Evolutionary conservation across 1,140 invertebrate genomes (phyloP).

Genomic region (Holcopasites calliopsidis): DNA sequence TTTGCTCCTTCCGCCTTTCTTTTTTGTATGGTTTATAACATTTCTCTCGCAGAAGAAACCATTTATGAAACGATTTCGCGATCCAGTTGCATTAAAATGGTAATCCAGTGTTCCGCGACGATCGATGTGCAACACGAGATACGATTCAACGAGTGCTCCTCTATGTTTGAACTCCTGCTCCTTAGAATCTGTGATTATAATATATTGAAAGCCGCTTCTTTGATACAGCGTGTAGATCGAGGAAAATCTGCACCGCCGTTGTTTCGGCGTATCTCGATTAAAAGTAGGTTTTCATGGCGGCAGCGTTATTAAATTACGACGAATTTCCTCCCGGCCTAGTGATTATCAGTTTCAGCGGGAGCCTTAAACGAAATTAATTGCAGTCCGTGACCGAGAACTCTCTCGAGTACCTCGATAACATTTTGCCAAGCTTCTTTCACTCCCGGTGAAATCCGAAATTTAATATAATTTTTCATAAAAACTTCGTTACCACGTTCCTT

Average conservation of each 20-base stretch:
- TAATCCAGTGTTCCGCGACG: not conserved
- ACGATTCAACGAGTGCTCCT: constrained; percentile 35
- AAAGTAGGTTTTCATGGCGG: not conserved
- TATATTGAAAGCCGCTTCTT: too few species aligned
- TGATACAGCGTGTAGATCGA: too few species aligned
- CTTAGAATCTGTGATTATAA: too few species aligned
- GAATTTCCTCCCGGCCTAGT: not conserved
- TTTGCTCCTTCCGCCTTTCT: too few species aligned
- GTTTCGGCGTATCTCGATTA: not conserved
- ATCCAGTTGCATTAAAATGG: constrained; percentile 21
- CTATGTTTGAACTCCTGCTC: not conserved
- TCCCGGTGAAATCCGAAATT: not conserved
- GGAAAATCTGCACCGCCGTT: not conserved
- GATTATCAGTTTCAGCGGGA: not conserved
- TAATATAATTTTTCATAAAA: not conserved
- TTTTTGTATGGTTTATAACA: too few species aligned
- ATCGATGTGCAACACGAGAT: constrained; percentile 25
- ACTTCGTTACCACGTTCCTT: too few species aligned
- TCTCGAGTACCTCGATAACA: not conserved
- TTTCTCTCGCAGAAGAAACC: constrained; percentile 14
- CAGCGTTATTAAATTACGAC: not conserved
- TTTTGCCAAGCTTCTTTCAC: not conserved
- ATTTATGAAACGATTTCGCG: constrained; percentile 25
- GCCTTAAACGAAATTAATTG: not conserved
- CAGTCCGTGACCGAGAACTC: not conserved